phyloP scores from a whole-genome alignment of 2,113 vertebrate genomes.

The Puntigrus tetrazona region DNA sequence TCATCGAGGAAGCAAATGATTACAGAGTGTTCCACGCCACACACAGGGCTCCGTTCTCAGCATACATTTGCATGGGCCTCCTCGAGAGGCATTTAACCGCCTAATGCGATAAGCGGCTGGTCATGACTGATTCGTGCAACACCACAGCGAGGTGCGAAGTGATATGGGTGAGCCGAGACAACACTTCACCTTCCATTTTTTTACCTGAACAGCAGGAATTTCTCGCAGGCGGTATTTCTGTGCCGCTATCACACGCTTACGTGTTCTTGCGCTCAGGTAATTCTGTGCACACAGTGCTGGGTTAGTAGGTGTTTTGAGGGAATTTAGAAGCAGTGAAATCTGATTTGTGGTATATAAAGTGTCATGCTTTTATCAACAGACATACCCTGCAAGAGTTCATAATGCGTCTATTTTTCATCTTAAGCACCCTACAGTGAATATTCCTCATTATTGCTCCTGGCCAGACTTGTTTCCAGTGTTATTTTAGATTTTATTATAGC shows the following conservation, averaged over 20 bases:
- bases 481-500: too few species aligned
- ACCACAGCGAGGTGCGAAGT: constrained; percentile 22
- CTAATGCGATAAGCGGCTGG: constrained; percentile 41
- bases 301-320: neutral
- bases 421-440: neutral
- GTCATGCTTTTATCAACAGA: neutral
- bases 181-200: neutral
- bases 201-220: neutral
- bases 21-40: neutral
- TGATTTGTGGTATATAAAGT: neutral
- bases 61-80: constrained; percentile 17
- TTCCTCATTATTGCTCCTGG: neutral
- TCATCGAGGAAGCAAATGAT: constrained; percentile 12
- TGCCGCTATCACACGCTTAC: neutral
- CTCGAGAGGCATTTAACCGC: constrained; percentile 36
- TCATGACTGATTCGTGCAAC: constrained; percentile 27
- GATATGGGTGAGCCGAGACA: constrained; percentile 19
- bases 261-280: neutral
- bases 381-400: neutral
- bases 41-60: constrained; percentile 19
- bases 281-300: neutral
- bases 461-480: neutral
- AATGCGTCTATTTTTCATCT: neutral
- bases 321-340: neutral
- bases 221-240: neutral